Evolutionary conservation across 2,888 invertebrate species (phyloP), one percentile per base, ranked within the genome.

Genomic region (Thymelicus sylvestris): DNA sequence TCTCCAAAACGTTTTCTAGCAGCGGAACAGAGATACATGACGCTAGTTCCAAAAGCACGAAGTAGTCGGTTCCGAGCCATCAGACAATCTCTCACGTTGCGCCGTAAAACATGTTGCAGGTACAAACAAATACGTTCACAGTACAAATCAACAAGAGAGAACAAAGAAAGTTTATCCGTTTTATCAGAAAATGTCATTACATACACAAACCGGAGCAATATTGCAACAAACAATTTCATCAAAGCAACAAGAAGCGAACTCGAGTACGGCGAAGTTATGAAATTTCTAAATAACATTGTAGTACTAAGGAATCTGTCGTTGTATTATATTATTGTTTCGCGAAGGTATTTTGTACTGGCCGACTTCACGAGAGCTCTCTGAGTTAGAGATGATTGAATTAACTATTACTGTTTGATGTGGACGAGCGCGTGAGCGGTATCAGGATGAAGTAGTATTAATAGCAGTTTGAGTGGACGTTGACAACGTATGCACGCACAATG

Each of bases 121-220:
- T 74, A 67, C 85, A 86, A 86, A 87, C 85, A 85, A 84, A 80
- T 79, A 77, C 76, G 78, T 75, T 85, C 83, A 74, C 76, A 81
- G 86, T 83, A 83, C 86, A 86, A 86, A 79, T 79, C 78, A 80
- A 86, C 86, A 83, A 80, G 76, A 74, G 78, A 81, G 88, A 91
- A 92, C 92, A 92, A 92, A 90, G 91, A 84, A 80, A 86, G 92
- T 92, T 91, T 92, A 79, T 80, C 89, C 90, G 87, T 87, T 87
- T 88, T 85, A 88, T 86, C 86, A 84, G 89, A 89, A 88, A 88
- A 86, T 85, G 83, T 81, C 84, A 87, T 86, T 86, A 84, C 84
- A 83, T 81, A 78, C 78, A 77, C 80, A 86, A 63, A 39, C 68
- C 59, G 44, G 38, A 83, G 82, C 78, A 61, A 66, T 87, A 83